Conservation (phyloP, 2,113 vertebrate species). For the Oxyura jamaicensis region DNA sequence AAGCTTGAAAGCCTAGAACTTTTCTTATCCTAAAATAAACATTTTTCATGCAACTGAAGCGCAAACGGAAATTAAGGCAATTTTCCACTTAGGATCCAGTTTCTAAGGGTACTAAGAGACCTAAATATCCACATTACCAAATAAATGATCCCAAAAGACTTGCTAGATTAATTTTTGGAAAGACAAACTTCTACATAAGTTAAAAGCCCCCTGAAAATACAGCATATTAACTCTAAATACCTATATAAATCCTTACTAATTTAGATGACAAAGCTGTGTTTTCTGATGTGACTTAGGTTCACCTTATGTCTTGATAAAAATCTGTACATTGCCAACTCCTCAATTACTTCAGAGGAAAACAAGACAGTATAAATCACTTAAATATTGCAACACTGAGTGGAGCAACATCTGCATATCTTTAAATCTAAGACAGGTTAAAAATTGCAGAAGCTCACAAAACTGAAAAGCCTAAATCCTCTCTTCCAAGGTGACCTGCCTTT, state of each 20-base stretch:
- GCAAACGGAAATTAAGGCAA: not conserved
- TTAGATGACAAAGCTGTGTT: conserved; percentile 35
- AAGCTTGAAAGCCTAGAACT: not conserved
- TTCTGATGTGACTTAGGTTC: conserved; percentile 6
- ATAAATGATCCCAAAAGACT: too few species aligned
- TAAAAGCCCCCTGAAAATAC: not conserved
- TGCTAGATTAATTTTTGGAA: not conserved
- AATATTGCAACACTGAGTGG: not conserved
- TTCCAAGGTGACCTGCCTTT: not conserved
- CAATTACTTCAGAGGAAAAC: conserved; percentile 30
- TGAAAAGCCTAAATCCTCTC: not conserved
- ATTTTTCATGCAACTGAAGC: not conserved
- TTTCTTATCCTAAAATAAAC: not conserved
- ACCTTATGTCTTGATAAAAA: conserved; percentile 53
- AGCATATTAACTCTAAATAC: not conserved
- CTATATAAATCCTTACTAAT: not conserved
- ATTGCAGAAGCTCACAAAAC: not conserved
- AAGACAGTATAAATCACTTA: not conserved
- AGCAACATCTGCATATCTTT: conserved; percentile 14
- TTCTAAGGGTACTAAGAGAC: not conserved
- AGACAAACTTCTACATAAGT: not conserved
- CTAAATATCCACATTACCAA: not conserved
- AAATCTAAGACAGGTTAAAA: not conserved
- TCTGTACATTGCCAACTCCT: conserved; percentile 49
- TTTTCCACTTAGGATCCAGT: not conserved